These are phyloP conservation scores for Cheumatopsyche charites DNA, from an alignment of 1,140 invertebrate species.

Conservation along the genomic window DNA sequence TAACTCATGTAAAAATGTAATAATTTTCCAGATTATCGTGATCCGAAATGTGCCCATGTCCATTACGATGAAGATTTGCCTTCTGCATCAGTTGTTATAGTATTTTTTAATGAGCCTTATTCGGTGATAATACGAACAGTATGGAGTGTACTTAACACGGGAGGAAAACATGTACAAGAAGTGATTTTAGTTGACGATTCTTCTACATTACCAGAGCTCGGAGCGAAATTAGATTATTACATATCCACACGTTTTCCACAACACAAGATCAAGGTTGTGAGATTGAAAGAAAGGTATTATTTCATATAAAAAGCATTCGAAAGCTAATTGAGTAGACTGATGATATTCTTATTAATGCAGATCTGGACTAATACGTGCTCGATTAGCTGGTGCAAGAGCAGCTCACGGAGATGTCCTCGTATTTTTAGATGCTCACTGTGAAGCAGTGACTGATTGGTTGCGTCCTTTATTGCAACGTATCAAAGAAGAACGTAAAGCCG, in stretches of 20 bases:
- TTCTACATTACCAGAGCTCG: slow-evolving; percentile 55
- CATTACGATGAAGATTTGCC: slow-evolving; percentile 61
- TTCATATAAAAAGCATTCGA: background rate
- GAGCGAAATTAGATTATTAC: slow-evolving; percentile 79
- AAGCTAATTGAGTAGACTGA: background rate
- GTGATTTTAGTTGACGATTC: slow-evolving; percentile 90
- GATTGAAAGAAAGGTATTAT: slow-evolving; percentile 70
- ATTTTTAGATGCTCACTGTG: slow-evolving; percentile 97
- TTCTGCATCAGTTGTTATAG: slow-evolving; percentile 74
- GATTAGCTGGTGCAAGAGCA: slow-evolving; percentile 77
- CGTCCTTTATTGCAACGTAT: slow-evolving; percentile 86
- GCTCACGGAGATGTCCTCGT: slow-evolving; percentile 84
- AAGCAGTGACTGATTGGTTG: slow-evolving; percentile 82
- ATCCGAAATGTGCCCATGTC: slow-evolving; percentile 60
- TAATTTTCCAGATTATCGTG: slow-evolving; percentile 59
- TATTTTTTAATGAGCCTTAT: slow-evolving; percentile 90
- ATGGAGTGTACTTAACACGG: slow-evolving; percentile 85
- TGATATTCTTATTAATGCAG: slow-evolving; percentile 49
- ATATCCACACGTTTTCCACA: slow-evolving; percentile 69
- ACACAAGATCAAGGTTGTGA: slow-evolving; percentile 75
- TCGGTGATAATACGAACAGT: slow-evolving; percentile 84
- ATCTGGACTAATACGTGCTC: slow-evolving; percentile 83
- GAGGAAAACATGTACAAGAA: slow-evolving; percentile 72
- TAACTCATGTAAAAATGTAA: no score
- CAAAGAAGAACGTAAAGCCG: slow-evolving; percentile 76